Base-by-base conservation (phyloP, 2,797 vertebrate genomes). In the Diplodus sargus region DNA sequence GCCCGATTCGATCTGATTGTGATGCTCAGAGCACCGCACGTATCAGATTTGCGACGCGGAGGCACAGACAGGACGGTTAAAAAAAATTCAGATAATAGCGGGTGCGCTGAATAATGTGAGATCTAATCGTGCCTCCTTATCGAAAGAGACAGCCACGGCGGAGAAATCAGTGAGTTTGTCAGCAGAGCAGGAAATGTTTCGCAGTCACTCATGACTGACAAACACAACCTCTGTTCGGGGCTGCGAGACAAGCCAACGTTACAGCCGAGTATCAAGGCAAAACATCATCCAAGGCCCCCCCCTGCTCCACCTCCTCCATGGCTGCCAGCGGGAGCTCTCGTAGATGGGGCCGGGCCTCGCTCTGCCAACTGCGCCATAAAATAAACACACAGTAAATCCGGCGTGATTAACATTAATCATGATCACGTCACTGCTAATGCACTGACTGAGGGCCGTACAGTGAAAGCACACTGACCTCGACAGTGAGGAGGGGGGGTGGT, bases 341-440 rank as follows among this genome's bases (percentile, higher is more conserved):
- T 78, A 77, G 85, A 85, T 72, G 86, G 39, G 87, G 85, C 85
- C 34, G 39, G 58, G 76, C 70, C 76, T 58, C 30, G 15, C 83
- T 79, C 84, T 90, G 90, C 91, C 92, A 93, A 91, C 82, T 72
- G 87, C 87, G 77, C 90, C 85, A 87, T 90, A 93, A 94, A 94
- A 93, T 93, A 94, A 94, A 94, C 92, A 94, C 88, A 71, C 92
- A 89, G 90, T 93, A 93, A 94, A 94, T 94, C 92, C 92, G 78
- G 85, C 78, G 3, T 89, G 93, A 94, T 94, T 93, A 94, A 79
- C 91, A 91, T 90, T 91, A 91, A 95, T 95, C 93, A 91, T 63
- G 87, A 92, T 88, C 92, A 91, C 88, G 91, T 94, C 92, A 94
- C 89, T 72, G 84, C 88, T 90, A 88, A 89, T 90, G 91, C 85